Conservation (phyloP, 1,140 invertebrate genomes). For the Orchestia grillus region DNA sequence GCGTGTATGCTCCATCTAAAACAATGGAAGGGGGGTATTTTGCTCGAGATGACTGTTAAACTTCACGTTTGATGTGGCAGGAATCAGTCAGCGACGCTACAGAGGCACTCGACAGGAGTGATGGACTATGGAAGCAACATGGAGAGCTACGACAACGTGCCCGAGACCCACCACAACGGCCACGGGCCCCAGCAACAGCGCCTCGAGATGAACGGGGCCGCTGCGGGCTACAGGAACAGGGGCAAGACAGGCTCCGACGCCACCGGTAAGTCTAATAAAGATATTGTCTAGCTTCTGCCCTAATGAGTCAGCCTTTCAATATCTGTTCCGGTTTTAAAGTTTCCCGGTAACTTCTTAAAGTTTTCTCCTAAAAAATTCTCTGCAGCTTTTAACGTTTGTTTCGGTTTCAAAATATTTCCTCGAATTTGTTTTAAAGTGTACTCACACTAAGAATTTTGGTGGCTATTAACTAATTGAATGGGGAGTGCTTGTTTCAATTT, state of each 20-base stretch:
- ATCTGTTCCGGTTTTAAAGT: neutral
- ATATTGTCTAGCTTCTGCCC: neutral
- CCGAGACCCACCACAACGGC: slow-evolving; percentile 63
- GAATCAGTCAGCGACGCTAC: slow-evolving; percentile 73
- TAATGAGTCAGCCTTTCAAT: neutral
- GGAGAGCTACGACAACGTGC: slow-evolving; percentile 72
- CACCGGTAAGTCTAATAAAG: neutral
- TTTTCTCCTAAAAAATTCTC: neutral
- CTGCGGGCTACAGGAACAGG: slow-evolving; percentile 68
- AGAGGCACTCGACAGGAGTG: slow-evolving; percentile 87
- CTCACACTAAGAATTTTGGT: neutral
- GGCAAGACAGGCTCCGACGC: slow-evolving; percentile 68
- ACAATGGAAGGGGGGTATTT: too few species aligned
- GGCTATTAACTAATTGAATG: neutral
- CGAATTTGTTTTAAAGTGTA: neutral
- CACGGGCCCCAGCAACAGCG: neutral
- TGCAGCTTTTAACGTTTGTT: neutral
- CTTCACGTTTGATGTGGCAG: neutral
- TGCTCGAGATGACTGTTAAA: neutral
- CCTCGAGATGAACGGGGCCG: slow-evolving; percentile 72
- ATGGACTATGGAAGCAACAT: slow-evolving; percentile 86
- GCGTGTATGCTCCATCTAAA: too few species aligned
- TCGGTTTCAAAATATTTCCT: neutral
- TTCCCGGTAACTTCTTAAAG: neutral
- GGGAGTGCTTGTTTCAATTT: neutral